These are phyloP conservation scores for Chaunax sp. DNA, from an alignment of 2,797 vertebrate species.

Conservation along the genomic window DNA sequence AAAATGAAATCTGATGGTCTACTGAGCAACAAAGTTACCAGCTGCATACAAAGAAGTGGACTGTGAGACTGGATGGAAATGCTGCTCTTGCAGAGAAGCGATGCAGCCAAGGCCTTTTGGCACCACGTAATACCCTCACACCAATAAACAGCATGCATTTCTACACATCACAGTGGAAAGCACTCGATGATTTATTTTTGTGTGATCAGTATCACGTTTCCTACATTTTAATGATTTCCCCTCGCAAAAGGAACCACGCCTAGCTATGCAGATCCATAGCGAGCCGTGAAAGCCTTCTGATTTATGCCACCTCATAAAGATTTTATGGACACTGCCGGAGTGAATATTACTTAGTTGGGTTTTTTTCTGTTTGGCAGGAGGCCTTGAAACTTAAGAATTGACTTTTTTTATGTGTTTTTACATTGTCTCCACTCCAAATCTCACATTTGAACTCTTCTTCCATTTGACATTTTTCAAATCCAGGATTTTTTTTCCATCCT, in stretches of 20 bases:
- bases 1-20: slow-evolving; percentile 58
- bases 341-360: slow-evolving; percentile 30
- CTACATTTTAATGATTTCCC: slow-evolving; percentile 21
- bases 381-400: slow-evolving; percentile 15
- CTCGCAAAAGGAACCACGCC: slow-evolving; percentile 22
- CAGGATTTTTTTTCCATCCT: background rate
- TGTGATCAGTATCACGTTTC: background rate
- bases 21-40: slow-evolving; percentile 42
- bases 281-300: slow-evolving; percentile 6
- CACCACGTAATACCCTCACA: slow-evolving; percentile 14
- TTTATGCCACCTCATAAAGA: slow-evolving; percentile 30
- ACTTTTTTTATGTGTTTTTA: slow-evolving; percentile 5
- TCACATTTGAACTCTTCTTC: background rate
- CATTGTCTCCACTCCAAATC: background rate
- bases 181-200: background rate
- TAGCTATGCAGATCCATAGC: slow-evolving; percentile 53
- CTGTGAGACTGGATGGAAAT: slow-evolving; percentile 24
- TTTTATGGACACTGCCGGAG: slow-evolving; percentile 20
- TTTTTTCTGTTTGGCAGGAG: slow-evolving; percentile 17
- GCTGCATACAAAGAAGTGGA: slow-evolving; percentile 23
- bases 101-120: slow-evolving; percentile 6
- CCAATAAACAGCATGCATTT: background rate
- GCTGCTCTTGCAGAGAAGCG: slow-evolving; percentile 15
- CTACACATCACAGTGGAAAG: slow-evolving; percentile 3
- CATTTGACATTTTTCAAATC: background rate